Percentiles rank a stretch among this genome's conserved stretches.
Conservation (phyloP, 2,113 vertebrate species). For the Hirundichthys speculiger region DNA sequence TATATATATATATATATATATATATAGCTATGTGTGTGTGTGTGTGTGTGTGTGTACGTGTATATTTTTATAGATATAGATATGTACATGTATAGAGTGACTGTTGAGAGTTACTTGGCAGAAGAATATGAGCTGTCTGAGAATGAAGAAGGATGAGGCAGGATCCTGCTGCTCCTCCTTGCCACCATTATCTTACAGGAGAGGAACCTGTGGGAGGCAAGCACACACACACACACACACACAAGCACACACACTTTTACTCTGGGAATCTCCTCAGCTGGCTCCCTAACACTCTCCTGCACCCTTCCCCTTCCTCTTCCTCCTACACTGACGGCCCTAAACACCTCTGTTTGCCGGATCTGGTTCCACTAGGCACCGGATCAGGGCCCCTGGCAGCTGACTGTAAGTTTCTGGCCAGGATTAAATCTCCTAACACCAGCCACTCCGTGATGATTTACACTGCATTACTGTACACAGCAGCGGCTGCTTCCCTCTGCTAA, state of each 20-base stretch:
- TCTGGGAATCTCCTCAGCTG: constrained; percentile 74
- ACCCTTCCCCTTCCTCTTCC: constrained; percentile 27
- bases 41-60: no score
- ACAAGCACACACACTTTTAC: not conserved
- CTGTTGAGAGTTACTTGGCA: constrained; percentile 80
- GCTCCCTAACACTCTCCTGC: no score
- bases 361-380: constrained; percentile 69
- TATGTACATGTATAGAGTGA: constrained; percentile 12
- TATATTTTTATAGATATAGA: no score
- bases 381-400: constrained; percentile 66
- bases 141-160: constrained; percentile 74
- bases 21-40: no score
- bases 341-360: constrained; percentile 65
- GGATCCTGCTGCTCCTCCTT: constrained; percentile 70
- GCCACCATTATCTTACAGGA: constrained; percentile 74
- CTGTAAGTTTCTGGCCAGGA: constrained; percentile 63
- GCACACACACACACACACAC: constrained; percentile 6
- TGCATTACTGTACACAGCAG: constrained; percentile 70
- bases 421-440: constrained; percentile 64
- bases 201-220: constrained; percentile 65
- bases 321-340: constrained; percentile 36
- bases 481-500: constrained; percentile 56
- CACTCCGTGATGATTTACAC: constrained; percentile 75
- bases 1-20: no score
- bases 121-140: constrained; percentile 72